Base-by-base conservation (phyloP, 2,113 vertebrate genomes). In the Podarcis raffonei region DNA sequence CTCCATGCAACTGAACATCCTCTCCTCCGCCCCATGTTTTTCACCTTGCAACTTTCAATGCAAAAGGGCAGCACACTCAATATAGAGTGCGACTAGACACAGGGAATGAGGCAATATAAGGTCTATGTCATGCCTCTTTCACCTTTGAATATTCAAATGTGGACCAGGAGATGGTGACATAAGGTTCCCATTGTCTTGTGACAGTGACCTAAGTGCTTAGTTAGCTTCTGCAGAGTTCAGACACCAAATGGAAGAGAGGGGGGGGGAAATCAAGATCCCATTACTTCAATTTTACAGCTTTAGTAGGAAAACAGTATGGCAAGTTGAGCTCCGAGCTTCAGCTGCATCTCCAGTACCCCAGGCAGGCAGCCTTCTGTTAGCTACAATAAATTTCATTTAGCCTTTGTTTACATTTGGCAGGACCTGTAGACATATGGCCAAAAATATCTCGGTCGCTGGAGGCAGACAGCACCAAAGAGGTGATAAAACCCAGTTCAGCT, bases 401-500 rank as follows among this genome's bases (percentile, higher is more conserved):
- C 87, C 57, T 37, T 83, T 66, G 42, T 88, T 76, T 77, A 77
- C 15, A 78, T 86, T 86, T 86, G 84, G 74, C 84, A 86, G 84
- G 84, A 66, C 27, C 74, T 8, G 9, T 77, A 78, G 84, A 77
- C 84, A 86, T 86, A 78, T 71, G 30, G 48, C 48, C 83, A 69
- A 57, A 92, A 92, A 86, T 80, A 83, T 68, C 6, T 20, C 22
- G 18, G 23, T 53, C 74, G 65, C 57, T 83, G 57, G 72, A 32
- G 81, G 59, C 74, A 84, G 89, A 35, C 32, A 92, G 85, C n/a
- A 87, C 7, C 20, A 0, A 0, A 4, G 66, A 35, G 11, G 42
- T 87, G 84, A 65, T 69, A 62, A 39, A 89, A 83, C 76, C 8
- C 20, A 27, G 68, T 85, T 62, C 84, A 0, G 78, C 1, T 82